Conservation (phyloP, 2,113 vertebrate genomes). For the Columba livia region DNA sequence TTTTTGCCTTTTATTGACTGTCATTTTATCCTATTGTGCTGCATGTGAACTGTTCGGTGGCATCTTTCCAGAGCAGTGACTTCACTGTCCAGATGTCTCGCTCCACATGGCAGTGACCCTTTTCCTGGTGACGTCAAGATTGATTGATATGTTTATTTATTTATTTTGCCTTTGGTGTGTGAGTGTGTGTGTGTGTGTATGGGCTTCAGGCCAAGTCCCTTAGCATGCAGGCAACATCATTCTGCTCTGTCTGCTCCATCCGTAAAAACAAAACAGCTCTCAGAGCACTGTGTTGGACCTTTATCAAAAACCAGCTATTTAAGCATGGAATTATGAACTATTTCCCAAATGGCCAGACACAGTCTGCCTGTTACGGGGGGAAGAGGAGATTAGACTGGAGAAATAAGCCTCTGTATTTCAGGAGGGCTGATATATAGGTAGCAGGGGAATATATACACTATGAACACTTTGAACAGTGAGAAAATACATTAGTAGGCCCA, state of each 20-base stretch:
- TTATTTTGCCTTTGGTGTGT: constrained; percentile 37
- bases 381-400: not conserved
- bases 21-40: constrained; percentile 9
- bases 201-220: not conserved
- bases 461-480: not conserved
- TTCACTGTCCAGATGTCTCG: constrained; percentile 58
- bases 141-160: constrained; percentile 40
- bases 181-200: not conserved
- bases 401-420: not conserved
- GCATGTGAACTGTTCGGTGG: not conserved
- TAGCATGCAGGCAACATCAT: constrained; percentile 46
- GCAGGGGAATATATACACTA: not conserved
- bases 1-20: not conserved
- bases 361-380: not conserved
- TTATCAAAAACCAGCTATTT: constrained; percentile 49
- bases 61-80: constrained; percentile 43
- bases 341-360: constrained; percentile 41
- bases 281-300: constrained; percentile 18
- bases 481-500: not conserved
- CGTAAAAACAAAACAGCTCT: constrained; percentile 38
- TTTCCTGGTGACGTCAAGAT: constrained; percentile 18
- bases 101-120: constrained; percentile 52
- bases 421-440: not conserved
- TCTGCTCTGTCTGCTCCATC: constrained; percentile 50
- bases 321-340: constrained; percentile 44